Evolutionary conservation across 2,113 vertebrate species (phyloP), one percentile per base, ranked within the genome.

Genomic region (Aramus guarauna): DNA sequence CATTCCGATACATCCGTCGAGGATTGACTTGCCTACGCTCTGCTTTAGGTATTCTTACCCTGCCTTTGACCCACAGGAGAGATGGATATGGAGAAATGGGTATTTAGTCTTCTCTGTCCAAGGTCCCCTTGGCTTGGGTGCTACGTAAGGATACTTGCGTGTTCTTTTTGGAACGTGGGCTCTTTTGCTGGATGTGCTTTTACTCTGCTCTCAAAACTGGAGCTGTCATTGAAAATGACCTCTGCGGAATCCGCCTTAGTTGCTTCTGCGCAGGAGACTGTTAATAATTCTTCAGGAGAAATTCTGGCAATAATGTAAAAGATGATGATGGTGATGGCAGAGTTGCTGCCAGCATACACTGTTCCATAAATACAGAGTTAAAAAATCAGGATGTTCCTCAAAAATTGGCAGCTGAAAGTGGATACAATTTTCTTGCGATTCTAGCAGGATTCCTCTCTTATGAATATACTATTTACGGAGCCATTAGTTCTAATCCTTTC

Each of bases 401-500:
- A 80, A 90, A 96, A 73, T 43, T 88, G 92, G 95, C 94, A 95
- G 79, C 81, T 92, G 88, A 85, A 90, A 91, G 68, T 88, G 45
- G 62, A 87, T 96, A 85, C 92, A 86, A 96, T 97, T 97, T 95
- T 96, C 96, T 62, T 79, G 32, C 11, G 81, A 67, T 92, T 96
- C 69, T 92, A 86, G 91, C 96, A 98, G 86, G 81, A 90, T 96
- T 85, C 92, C 62, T 97, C 79, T 95, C 79, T 83, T 79, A 94
- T 24, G 68, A 93, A 92, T 77, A 88, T 88, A 73, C 94, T 95
- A 58, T 96, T 98, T 97, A 87, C 86, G 88, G 92, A 95, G 80
- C 88, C 90, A 96, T 98, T 97, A 97, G 92, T 97, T 95, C 94
- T 95, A 97, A 97, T 97, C 95, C 87, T 94, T 98, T 94, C 88